Percentiles rank a stretch among this genome's conserved stretches.
phyloP scores from a whole-genome alignment of 1,140 invertebrate genomes.

The Meloidogyne hapla region DNA sequence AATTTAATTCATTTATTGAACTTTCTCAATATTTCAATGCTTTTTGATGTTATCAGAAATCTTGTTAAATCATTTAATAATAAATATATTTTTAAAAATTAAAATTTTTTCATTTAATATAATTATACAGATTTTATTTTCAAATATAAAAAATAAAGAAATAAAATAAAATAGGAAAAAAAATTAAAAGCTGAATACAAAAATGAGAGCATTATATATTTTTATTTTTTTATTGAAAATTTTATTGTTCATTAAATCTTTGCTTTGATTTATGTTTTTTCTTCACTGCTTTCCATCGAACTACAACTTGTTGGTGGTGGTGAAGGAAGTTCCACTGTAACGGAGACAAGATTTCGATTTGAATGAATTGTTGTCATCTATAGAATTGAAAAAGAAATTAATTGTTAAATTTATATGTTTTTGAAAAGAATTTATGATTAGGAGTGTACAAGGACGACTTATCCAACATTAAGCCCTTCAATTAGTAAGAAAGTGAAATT shows the following conservation, averaged over 20 bases:
- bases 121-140: not conserved
- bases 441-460: no score
- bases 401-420: constrained; percentile 7
- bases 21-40: no score
- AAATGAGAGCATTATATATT: not conserved
- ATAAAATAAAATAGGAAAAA: no score
- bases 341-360: constrained; percentile 21
- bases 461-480: no score
- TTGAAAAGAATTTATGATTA: no score
- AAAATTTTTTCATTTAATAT: no score
- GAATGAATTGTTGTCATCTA: constrained; percentile 35
- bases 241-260: not conserved
- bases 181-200: constrained; percentile 9
- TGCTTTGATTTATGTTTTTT: not conserved
- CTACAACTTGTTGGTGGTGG: not conserved
- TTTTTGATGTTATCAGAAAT: no score
- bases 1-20: no score
- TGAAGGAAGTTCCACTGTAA: not conserved
- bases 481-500: no score
- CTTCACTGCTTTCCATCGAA: not conserved
- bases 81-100: no score
- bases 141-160: not conserved
- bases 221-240: constrained; percentile 3
- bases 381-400: constrained; percentile 17
- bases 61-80: no score